Evolutionary conservation across 1,140 invertebrate species (phyloP), one percentile per base, ranked within the genome.

Genomic region (Euura lappo): DNA sequence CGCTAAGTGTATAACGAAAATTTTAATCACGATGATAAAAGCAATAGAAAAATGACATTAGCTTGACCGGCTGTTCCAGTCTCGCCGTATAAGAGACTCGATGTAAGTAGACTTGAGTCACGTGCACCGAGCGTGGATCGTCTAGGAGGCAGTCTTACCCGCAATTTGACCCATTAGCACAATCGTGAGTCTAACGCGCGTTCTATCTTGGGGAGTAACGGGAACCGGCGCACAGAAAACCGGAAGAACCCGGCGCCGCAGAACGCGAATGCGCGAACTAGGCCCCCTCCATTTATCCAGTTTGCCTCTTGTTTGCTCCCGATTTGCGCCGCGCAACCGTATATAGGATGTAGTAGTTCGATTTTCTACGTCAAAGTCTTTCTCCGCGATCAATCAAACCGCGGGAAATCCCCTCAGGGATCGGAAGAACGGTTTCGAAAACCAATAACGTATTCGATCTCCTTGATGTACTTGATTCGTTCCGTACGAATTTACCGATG

Each of bases 151-250:
- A 60, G 51, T 60, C 51, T 60, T 60, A 75, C 64, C 70, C 70
- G 72, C 72, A 66, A 81, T 80, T 78, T 79, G 80, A 81, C 75
- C 80, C 79, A 79, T 82, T 79, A 81, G 81, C 78, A 78, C 79
- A 78, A 80, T 83, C 80, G 60, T 65, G 74, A 66, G 67, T 65
- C 69, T 75, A 68, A 74, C 47, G 28, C 73, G 74, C 68, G 13
- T 65, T n/a, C 51, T 71, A 44, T 67, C 66, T 44, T 67, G n/a
- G 51, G 28, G 45, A 6, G 43, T 65, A 65, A 42, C 6, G 42
- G 68, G 80, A 84, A 77, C 82, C 73, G 45, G 45, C 45, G 60
- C 64, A 66, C 68, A 75, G 60, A 76, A 28, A 73, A 84, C 82
- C 82, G 82, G 83, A 84, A 84, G 75, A 78, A 70, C 69, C 68